Base-by-base conservation (phyloP, 2,888 invertebrate genomes). In the Atherix ibis region DNA sequence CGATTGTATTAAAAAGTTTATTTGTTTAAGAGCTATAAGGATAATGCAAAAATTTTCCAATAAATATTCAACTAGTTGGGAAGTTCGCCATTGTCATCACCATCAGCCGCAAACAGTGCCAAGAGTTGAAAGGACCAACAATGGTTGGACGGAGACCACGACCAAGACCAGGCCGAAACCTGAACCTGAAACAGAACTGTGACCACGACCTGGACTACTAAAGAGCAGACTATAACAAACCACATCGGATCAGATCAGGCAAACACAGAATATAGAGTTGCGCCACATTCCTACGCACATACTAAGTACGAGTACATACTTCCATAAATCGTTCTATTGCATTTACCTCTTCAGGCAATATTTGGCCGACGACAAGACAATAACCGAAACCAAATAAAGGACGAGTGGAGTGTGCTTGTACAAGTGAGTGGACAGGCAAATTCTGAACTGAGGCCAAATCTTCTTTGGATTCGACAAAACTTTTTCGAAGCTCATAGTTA, bases 41-140 rank as follows among this genome's bases (percentile, higher is more conserved):
- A 35, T 35, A 31, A 35, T 35, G 31, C 35, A 31, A 35, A 35
- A 35, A 31, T 35, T 35, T 35, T 26, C 35, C 35, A 35, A 35
- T 35, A 35, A 35, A 35, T 35, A 35, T 35, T 35, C 35, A 35
- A 35, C 35, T 35, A 35, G 35, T 35, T 31, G 25, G 18, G 17
- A 37, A 37, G 33, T 37, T 37, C 24, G 37, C 28, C 37, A 37
- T 30, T 37, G 37, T 37, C 37, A 30, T 25, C 30, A 28, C 15
- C 30, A 30, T 29, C 18, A 32, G 26, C 32, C 29, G 18, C 29
- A 33, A 12, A 24, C 18, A 32, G 17, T 34, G 9, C 4, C 15
- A 19, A 15, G 16, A n/a, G 25, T 13, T 32, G 5, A 26, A 26
- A 26, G 4, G 26, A 26, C 26, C 19, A 24, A 34, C 34, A 34